Conservation (phyloP, 1,140 invertebrate species). For the Bradynema listronoti region DNA sequence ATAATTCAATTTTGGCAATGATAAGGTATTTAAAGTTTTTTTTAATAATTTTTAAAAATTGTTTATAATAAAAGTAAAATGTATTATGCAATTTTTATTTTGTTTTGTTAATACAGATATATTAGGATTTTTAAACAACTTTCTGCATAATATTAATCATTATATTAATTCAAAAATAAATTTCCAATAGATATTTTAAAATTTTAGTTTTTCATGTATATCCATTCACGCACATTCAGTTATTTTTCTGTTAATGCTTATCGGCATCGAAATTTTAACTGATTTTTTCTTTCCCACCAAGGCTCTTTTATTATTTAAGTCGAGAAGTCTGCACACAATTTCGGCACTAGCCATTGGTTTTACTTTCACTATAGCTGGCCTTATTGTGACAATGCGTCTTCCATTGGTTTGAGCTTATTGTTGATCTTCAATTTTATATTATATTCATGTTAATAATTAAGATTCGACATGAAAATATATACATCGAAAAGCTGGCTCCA, state of each 20-base stretch:
- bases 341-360: conserved; percentile 24
- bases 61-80: not conserved
- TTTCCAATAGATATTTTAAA: not conserved
- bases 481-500: conserved; percentile 4
- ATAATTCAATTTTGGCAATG: conserved; percentile 18
- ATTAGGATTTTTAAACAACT: not conserved
- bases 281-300: conserved; percentile 16
- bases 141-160: not conserved
- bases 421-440: no score
- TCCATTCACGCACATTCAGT: conserved; percentile 28
- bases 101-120: not conserved
- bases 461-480: not conserved
- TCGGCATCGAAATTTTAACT: conserved; percentile 15
- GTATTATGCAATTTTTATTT: not conserved
- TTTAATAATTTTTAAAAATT: not conserved
- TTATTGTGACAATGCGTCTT: conserved; percentile 11
- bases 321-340: conserved; percentile 23
- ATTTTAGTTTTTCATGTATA: conserved; percentile 29
- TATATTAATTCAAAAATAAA: not conserved
- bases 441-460: conserved; percentile 4
- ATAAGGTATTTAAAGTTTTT: conserved; percentile 8
- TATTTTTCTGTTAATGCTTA: conserved; percentile 15
- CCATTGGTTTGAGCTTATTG: conserved; percentile 22
- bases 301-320: conserved; percentile 26
- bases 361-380: conserved; percentile 20